Evolutionary conservation across 2,888 invertebrate species (phyloP), one percentile per base, ranked within the genome.

Genomic region (Lepeophtheirus nordmannii): DNA sequence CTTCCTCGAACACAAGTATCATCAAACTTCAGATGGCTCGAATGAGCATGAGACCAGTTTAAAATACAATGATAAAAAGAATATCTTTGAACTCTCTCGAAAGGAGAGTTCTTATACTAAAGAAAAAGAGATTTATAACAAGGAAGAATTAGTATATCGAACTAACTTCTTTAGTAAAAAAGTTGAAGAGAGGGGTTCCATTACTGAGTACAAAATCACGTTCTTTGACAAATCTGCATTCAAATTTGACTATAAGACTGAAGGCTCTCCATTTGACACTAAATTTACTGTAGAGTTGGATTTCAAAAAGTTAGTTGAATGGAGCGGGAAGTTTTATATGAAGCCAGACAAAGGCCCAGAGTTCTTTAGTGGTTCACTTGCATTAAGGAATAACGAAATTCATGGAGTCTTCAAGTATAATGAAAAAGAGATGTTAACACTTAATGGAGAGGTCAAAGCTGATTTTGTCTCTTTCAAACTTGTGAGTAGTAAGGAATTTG

Each of bases 151-250:
- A n/a, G 53, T 46, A 46, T 46, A 46, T 17, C 2, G 8, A 46
- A 46, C 53, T 17, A 46, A 46, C 8, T 46, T 46, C n/a, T 46
- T 46, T 3, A 5, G n/a, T n/a, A 46, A 46, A 17, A 46, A 46
- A 46, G 53, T 46, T 14, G 53, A 46, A 8, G 53, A 46, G 17
- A 46, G 8, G 53, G 8, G 8, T 14, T n/a, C n/a, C 1, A 46
- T 46, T 1, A 46, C 5, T 17, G 53, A 46, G 17, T 46, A 46
- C 53, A 46, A 46, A 17, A 17, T 46, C 53, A 46, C 53, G 5
- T 46, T 46, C 53, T 46, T 46, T 46, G 53, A 46, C 53, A 46
- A 46, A 46, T n/a, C 14, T n/a, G 53, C 53, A 3, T 46, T 46
- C 53, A 14, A 17, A 46, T 46, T 46, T 46, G n/a, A 46, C 3